These are phyloP conservation scores for Cheilosia variabilis DNA, from an alignment of 2,888 invertebrate genomes.

Conservation along the genomic window DNA sequence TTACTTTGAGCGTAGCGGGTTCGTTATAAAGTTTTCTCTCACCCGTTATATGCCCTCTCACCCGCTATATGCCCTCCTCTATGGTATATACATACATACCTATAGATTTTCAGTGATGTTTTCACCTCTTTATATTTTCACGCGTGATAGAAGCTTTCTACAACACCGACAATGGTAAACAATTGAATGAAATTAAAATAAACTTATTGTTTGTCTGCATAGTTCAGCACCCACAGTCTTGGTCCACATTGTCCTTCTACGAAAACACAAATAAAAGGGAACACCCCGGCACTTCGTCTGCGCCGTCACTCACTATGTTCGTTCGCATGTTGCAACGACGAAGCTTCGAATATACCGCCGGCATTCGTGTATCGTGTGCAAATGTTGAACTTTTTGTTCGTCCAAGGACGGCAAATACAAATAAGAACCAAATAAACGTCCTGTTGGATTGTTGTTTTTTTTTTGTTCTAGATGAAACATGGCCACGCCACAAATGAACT, in stretches of 20 bases:
- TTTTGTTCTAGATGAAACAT: not conserved
- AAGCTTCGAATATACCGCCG: conserved; percentile 15
- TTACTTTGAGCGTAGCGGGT: conserved; percentile 15
- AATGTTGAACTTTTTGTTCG: not conserved
- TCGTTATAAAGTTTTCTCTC: conserved; percentile 15
- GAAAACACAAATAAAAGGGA: not conserved
- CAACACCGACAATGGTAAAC: conserved; percentile 34
- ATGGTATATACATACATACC: too few species aligned
- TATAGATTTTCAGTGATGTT: conserved; percentile 6
- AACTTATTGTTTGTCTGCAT: conserved; percentile 18
- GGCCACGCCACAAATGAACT: not conserved
- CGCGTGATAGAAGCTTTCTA: conserved; percentile 19
- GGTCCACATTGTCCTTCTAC: not conserved
- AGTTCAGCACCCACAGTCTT: not conserved
- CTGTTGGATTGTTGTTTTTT: conserved; percentile 1
- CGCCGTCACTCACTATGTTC: not conserved
- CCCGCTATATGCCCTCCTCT: not conserved
- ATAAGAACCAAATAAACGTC: not conserved
- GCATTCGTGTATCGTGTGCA: conserved; percentile 20
- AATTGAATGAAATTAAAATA: conserved; percentile 42
- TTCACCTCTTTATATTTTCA: conserved; percentile 11
- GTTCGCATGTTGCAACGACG: conserved; percentile 2
- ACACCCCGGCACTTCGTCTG: not conserved
- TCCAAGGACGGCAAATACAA: conserved; percentile 8
- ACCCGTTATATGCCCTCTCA: not conserved